Base-by-base conservation (phyloP, 2,113 vertebrate genomes). In the Cranoglanis bouderius region DNA sequence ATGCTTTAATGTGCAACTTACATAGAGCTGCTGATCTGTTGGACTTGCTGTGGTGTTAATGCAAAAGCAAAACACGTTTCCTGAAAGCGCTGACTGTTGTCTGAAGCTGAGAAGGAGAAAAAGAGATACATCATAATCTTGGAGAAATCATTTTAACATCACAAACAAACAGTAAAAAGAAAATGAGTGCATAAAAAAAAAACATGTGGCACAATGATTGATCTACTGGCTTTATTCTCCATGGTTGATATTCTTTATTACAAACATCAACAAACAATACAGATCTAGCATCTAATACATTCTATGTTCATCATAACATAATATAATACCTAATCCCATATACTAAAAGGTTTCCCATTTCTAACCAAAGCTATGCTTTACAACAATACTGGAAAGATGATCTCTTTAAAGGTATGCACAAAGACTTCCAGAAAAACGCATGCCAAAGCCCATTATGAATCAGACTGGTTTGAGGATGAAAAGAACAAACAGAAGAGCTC, bases 1-100 rank as follows among this genome's bases (percentile, higher is more conserved):
- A 3, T 43, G 35, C 53, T 59, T 75, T 18, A 87, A 26, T 29
- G 32, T 24, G 46, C 77, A 35, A 95, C 96, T 98, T 95, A 99
- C 98, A 99, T 99, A 6, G 98, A 99, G 90, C 97, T 98, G 96
- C 98, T 99, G 96, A 99, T 99, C 88, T 99, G 98, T 93, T 99
- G 98, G 93, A 99, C 98, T 94, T 99, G 98, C 90, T 99, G 98
- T 18, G 98, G 98, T 46, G 98, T 99, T 95, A 99, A 95, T 35
- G 98, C 98, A 90, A 99, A 99, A 2, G 98, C 98, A 88, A 99
- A 99, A 95, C 98, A 99, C 46, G 98, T 99, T 96, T 99, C 98
- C 93, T 99, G 98, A 96, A 99, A 99, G 46, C 98, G 96, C 96
- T 99, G 98, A 92, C 97, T 99, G 94, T 96, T 99, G 93, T 99